Percentiles rank a stretch among this genome's conserved stretches.
Evolutionary conservation across 2,113 vertebrate species (phyloP).

Genomic region (Rostratula benghalensis): DNA sequence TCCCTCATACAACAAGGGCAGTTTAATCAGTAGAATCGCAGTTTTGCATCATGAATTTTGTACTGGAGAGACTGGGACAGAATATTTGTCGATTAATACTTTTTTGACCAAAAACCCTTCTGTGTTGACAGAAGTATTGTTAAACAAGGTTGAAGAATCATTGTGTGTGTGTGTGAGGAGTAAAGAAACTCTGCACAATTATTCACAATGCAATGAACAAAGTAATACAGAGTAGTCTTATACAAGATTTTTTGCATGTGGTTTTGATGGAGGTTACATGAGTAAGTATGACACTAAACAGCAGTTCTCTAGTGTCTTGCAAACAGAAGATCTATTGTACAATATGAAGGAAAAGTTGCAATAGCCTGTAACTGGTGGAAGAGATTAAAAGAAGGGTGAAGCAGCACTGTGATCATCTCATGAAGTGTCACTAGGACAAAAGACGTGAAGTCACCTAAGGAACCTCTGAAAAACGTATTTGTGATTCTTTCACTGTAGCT

Average conservation of each 20-base stretch:
- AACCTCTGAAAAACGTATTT: not conserved
- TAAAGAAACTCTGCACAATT: too few species aligned
- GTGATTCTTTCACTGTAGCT: not conserved
- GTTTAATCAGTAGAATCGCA: not conserved
- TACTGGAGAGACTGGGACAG: not conserved
- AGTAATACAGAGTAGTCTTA: not conserved
- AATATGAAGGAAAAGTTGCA: not conserved
- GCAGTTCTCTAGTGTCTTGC: not conserved
- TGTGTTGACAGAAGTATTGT: not conserved
- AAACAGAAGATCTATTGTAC: not conserved
- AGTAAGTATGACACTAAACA: not conserved
- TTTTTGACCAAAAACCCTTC: not conserved
- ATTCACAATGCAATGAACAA: not conserved
- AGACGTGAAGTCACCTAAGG: not conserved
- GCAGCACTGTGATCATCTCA: not conserved
- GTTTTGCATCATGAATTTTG: not conserved
- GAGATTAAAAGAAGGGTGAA: not conserved
- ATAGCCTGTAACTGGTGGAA: not conserved
- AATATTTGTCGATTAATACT: not conserved
- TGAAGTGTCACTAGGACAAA: not conserved
- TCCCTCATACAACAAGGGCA: not conserved
- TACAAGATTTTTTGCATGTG: not conserved
- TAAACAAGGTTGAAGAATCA: not conserved
- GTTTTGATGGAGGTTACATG: not conserved
- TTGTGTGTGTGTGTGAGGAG: too few species aligned